Percentiles rank a stretch among this genome's conserved stretches.
Evolutionary conservation across 1,140 invertebrate species (phyloP).

Genomic region (Orchesella cincta): DNA sequence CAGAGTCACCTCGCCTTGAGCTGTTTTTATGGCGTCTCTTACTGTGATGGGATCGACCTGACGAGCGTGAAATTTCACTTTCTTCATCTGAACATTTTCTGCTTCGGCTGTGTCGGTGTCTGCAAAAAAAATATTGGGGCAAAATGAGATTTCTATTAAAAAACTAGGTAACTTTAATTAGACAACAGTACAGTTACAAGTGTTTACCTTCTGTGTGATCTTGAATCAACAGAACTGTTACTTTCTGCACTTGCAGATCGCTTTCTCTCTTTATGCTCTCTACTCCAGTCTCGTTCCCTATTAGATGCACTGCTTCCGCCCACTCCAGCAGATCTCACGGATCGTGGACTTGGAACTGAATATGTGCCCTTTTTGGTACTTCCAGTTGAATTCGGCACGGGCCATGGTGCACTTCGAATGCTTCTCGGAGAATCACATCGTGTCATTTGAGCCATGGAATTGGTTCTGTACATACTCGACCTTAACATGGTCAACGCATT

Average conservation of each 20-base stretch:
- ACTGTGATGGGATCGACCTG: slow-evolving; percentile 70
- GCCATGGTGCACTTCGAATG: slow-evolving; percentile 79
- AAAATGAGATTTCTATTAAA: neutral
- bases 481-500: neutral
- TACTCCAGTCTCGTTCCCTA: slow-evolving; percentile 29
- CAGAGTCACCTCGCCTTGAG: slow-evolving; percentile 56
- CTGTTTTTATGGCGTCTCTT: slow-evolving; percentile 65
- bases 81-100: slow-evolving; percentile 81
- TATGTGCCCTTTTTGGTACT: slow-evolving; percentile 32
- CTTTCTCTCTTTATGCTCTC: slow-evolving; percentile 32
- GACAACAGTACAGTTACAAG: too few relatives aligned
- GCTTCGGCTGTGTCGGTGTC: slow-evolving; percentile 73
- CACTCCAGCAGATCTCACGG: slow-evolving; percentile 43
- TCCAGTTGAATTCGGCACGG: slow-evolving; percentile 60
- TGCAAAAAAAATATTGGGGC: slow-evolving; percentile 54
- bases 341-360: slow-evolving; percentile 45
- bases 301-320: slow-evolving; percentile 28
- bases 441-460: slow-evolving; percentile 46
- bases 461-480: slow-evolving; percentile 49
- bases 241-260: slow-evolving; percentile 72
- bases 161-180: neutral
- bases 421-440: slow-evolving; percentile 72
- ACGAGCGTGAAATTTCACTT: slow-evolving; percentile 80
- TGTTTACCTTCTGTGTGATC: slow-evolving; percentile 52
- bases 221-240: slow-evolving; percentile 73